phyloP scores from a whole-genome alignment of 2,888 invertebrate genomes.

The Dasypolia templi region DNA sequence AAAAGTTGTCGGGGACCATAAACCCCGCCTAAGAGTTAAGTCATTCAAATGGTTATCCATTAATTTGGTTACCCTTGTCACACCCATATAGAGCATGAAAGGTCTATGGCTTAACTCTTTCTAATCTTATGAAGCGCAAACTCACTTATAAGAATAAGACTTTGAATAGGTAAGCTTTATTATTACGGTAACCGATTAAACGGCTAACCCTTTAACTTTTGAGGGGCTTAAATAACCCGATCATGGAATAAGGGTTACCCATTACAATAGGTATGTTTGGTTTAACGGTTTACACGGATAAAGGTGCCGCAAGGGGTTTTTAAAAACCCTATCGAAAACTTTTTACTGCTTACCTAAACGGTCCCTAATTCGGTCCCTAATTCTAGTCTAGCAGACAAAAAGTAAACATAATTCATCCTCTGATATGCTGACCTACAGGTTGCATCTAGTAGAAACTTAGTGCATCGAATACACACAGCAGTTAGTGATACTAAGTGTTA shows the following conservation, averaged over 20 bases:
- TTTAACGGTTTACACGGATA: neutral
- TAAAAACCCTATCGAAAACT: neutral
- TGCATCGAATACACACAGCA: neutral
- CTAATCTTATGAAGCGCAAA: neutral
- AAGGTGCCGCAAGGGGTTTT: too few relatives aligned
- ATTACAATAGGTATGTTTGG: neutral
- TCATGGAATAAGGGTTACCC: slow-evolving; percentile 1
- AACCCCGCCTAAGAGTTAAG: slow-evolving; percentile 1
- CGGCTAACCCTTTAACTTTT: neutral
- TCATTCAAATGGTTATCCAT: neutral
- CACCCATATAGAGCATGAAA: neutral
- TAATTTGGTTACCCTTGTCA: neutral
- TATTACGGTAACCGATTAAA: neutral
- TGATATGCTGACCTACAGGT: slow-evolving; percentile 53
- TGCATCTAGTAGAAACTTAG: slow-evolving; percentile 8
- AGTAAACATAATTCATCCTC: slow-evolving; percentile 11
- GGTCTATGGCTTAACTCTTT: slow-evolving; percentile 5
- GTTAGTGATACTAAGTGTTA: neutral
- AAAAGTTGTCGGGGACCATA: neutral
- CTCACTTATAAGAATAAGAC: neutral
- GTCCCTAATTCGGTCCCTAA: neutral
- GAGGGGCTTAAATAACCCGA: neutral
- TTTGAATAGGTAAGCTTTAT: neutral
- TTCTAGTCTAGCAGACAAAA: neutral
- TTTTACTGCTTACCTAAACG: neutral